These are phyloP conservation scores for Teleopsis dalmanni DNA, from an alignment of 1,140 invertebrate genomes.

Conservation along the genomic window DNA sequence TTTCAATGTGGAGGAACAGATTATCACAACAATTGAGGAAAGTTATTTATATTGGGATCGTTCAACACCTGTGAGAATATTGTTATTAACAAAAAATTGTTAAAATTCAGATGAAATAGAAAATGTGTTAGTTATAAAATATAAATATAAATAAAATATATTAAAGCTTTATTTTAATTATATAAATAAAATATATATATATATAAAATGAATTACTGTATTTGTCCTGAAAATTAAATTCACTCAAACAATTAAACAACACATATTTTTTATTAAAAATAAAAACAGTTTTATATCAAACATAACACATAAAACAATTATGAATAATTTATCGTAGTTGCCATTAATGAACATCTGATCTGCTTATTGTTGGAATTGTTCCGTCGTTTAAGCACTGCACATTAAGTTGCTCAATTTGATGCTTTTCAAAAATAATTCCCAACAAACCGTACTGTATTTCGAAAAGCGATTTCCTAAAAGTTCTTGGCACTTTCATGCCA, in stretches of 20 bases:
- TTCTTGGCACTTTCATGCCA: conserved; percentile 36
- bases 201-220: background rate
- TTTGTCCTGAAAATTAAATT: background rate
- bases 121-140: background rate
- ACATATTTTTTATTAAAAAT: background rate
- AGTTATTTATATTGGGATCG: conserved; percentile 15
- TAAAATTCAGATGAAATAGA: background rate
- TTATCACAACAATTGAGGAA: background rate
- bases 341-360: conserved; percentile 2
- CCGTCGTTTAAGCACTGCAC: conserved; percentile 37
- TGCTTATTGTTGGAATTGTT: conserved; percentile 36
- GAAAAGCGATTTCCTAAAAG: conserved; percentile 23
- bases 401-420: conserved; percentile 40
- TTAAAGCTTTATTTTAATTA: background rate
- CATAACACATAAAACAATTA: background rate
- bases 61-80: conserved; percentile 12
- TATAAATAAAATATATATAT: background rate
- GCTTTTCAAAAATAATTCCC: conserved; percentile 39
- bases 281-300: background rate
- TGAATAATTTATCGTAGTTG: no score
- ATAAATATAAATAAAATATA: background rate
- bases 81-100: conserved; percentile 7
- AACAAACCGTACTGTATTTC: conserved; percentile 37
- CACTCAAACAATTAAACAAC: background rate
- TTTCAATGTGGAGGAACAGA: background rate